Evolutionary conservation across 2,113 vertebrate genomes (phyloP).

Genomic region (Micromys minutus): DNA sequence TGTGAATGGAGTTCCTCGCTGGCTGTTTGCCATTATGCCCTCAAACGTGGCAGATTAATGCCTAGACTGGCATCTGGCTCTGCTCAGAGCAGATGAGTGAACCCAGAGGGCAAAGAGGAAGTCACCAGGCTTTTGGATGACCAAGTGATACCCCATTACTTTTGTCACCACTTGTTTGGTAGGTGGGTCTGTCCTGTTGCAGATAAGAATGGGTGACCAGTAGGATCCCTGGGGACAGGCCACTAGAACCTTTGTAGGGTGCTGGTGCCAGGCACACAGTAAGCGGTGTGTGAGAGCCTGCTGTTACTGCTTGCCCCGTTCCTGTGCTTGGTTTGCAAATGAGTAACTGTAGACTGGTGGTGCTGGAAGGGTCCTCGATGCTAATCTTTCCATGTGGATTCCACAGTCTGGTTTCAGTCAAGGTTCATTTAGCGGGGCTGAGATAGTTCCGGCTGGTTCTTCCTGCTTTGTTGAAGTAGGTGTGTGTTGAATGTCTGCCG

Average conservation of each 20-base stretch:
- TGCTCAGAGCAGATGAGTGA: not conserved
- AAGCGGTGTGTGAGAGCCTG: not conserved
- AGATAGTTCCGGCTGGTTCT: accelerated
- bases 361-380: not conserved
- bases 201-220: not conserved
- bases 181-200: not conserved
- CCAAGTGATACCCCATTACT: not conserved
- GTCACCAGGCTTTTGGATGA: not conserved
- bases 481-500: not conserved
- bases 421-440: not conserved
- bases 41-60: not conserved
- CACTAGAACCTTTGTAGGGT: not conserved
- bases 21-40: not conserved
- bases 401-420: not conserved
- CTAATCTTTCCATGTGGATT: not conserved
- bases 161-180: not conserved
- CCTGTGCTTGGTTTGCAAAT: not conserved
- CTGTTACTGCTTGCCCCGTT: not conserved
- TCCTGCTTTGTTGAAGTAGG: accelerated
- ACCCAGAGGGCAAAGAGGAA: not conserved
- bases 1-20: not conserved
- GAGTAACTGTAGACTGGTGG: accelerated
- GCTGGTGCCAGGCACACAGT: not conserved
- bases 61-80: not conserved
- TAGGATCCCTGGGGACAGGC: accelerated